Base-by-base conservation (phyloP, 1,140 invertebrate species). In the Lethrus apterus region DNA sequence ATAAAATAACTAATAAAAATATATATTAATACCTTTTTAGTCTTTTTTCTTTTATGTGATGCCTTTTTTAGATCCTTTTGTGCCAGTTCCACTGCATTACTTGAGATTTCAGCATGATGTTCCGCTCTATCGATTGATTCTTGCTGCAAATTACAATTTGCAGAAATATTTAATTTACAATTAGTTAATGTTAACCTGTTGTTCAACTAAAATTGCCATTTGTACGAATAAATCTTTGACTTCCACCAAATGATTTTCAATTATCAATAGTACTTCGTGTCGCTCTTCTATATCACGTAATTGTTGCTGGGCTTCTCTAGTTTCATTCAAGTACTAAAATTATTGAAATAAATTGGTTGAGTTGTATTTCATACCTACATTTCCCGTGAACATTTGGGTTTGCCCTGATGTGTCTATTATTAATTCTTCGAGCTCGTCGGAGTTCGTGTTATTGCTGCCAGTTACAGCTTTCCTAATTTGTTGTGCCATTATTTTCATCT, bases 181-280 rank as follows among this genome's bases (percentile, higher is more conserved):
- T 21, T 38, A 31, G 23, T 52, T 42, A 36, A 41, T 51, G 38
- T 44, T 29, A 63, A 80, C 79, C 73, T 89, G 86, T 63, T 74
- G 73, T 57, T 86, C 81, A 14, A 89, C 75, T 19, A 86, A 68
- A 65, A 83, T 78, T 24, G 83, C 81, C 65, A 89, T 78, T 67
- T 88, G 81, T 57, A 79, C 70, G 70, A 93, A 93, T 70, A 93
- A 80, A 55, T 90, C 86, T 63, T 80, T 79, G 31, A 94, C 70
- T 67, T 92, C 86, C 51, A 68, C 68, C 50, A 93, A 79, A 53
- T 83, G 81, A 54, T 77, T 83, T 74, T 93, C 90, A 42, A 91
- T 72, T 67, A 89, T 86, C 46, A 86, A 68, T 52, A 93, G 79
- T 69, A 92, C 86, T 48, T 80, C 76, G 62, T 91, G 89, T 44